Base-by-base conservation (phyloP, 2,113 vertebrate genomes). In the Tetrao urogallus region DNA sequence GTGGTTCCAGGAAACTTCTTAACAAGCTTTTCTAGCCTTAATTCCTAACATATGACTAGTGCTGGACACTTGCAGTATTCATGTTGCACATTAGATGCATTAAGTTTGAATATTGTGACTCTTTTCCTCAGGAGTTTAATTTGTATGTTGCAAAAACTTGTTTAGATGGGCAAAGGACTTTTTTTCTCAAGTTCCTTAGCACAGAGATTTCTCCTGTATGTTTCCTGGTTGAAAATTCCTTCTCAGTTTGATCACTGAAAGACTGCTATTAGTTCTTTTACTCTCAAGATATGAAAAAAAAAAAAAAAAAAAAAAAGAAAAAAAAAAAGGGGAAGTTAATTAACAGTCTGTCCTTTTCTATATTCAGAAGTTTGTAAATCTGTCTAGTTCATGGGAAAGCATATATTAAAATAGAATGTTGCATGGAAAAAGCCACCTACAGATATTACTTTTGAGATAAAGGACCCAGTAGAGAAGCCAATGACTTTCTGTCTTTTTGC, bases 371-470 rank as follows among this genome's bases (percentile, higher is more conserved):
- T 60, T 94, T 89, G 54, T 4, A 89, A 88, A 88, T 95, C 86
- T 94, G 72, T 85, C 91, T 92, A 86, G 82, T 72, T 92, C 73
- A 61, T 81, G 57, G 54, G 36, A 90, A 78, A 88, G 24, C 43
- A 60, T 72, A 24, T 83, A 86, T 94, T 94, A 76, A 94, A 92
- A 89, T 85, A 92, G 79, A 88, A 45, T 69, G 72, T 88, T 88
- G 47, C 75, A 88, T 69, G 36, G 72, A 81, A 81, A 88, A 90
- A 8, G 48, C 87, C 91, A 93, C 78, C 38, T 95, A 86, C 86
- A 95, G 86, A 89, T 93, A 84, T 50, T 74, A 89, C 34, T 88
- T 90, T 60, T 81, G 75, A 91, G 76, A 78, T 64, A 92, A 92
- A 95, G 85, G 42, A 52, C 32, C n/a, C 0, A 15, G 71, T 89